Evolutionary conservation across 2,888 invertebrate species (phyloP), one percentile per base, ranked within the genome.

Genomic region (Melinaea marsaeus): DNA sequence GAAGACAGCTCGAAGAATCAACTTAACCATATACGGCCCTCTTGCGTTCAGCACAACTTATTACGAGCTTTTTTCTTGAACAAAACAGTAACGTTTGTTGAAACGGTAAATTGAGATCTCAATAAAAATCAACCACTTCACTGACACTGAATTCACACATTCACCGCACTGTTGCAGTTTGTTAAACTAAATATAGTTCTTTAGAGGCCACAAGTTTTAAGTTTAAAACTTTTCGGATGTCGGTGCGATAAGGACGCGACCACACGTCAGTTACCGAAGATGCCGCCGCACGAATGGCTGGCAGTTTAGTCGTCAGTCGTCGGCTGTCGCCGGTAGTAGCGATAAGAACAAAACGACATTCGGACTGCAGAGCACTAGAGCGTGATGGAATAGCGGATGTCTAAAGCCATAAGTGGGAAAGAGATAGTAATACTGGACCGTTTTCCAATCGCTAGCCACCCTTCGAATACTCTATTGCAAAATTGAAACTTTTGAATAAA

Each of bases 21-120:
- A 83, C 80, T 77, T 76, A 72, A 81, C 84, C 86, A 84, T 85
- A 85, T 79, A 88, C 84, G 85, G 84, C 83, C 85, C 86, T 85
- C 83, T 76, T 72, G 79, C 81, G 82, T 85, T 81, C 83, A 79
- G 80, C 79, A 83, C 72, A 82, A 79, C 78, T 76, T 75, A 83
- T 83, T 83, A 83, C 80, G 82, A 85, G 83, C 79, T 86, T 86
- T 81, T 51, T 87, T 83, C 82, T 84, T 77, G 79, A 86, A 85
- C 83, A 76, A 85, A 88, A 87, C 88, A 88, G 88, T 88, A 87
- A 86, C 84, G 88, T 88, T 85, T 86, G 86, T 81, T 82, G 79
- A 81, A 88, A 88, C 88, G 85, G 87, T 88, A 86, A 84, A 86
- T 80, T 76, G 74, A 75, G 75, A 82, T 81, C 79, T 84, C 81